Percentiles rank a stretch among this genome's conserved stretches.
Evolutionary conservation across 2,797 vertebrate genomes (phyloP).

Genomic region (Melopsittacus undulatus): DNA sequence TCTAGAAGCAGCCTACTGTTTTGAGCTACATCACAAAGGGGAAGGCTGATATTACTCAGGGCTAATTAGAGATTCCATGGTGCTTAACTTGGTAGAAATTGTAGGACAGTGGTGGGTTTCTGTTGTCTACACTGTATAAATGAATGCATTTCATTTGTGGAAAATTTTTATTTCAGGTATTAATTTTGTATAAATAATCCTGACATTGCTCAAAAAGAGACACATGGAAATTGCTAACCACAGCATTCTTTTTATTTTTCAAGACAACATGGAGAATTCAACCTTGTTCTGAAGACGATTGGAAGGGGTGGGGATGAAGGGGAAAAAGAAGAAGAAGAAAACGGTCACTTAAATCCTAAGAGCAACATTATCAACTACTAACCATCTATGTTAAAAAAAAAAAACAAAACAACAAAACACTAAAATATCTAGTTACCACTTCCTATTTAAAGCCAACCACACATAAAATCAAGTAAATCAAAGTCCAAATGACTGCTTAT

Average conservation of each 20-base stretch:
- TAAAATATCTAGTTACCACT: not conserved
- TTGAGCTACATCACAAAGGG: not conserved
- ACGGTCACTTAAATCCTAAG: conserved; percentile 61
- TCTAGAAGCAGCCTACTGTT: conserved; percentile 1
- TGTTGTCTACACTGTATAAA: conserved; percentile 41
- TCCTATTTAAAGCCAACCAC: not conserved
- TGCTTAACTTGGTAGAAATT: not conserved
- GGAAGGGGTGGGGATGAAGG: conserved; percentile 4
- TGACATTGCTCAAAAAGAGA: conserved; percentile 54
- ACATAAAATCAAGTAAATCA: not conserved
- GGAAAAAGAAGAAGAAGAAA: conserved; percentile 65
- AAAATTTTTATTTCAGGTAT: conserved; percentile 38
- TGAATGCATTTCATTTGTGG: conserved; percentile 13
- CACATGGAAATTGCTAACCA: conserved; percentile 50
- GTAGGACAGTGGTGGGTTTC: conserved; percentile 24
- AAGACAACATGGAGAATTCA: conserved; percentile 67
- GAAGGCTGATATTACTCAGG: not conserved
- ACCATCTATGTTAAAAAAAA: not conserved
- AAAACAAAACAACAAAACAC: not conserved
- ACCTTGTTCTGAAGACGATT: conserved; percentile 73
- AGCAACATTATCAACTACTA: conserved; percentile 38
- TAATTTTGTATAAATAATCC: conserved; percentile 53
- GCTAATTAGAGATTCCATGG: conserved; percentile 10
- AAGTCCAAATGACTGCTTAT: not conserved
- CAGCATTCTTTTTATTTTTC: conserved; percentile 68